Conservation (phyloP, 1,140 invertebrate genomes). For the Stegodyphus mimosarum region DNA sequence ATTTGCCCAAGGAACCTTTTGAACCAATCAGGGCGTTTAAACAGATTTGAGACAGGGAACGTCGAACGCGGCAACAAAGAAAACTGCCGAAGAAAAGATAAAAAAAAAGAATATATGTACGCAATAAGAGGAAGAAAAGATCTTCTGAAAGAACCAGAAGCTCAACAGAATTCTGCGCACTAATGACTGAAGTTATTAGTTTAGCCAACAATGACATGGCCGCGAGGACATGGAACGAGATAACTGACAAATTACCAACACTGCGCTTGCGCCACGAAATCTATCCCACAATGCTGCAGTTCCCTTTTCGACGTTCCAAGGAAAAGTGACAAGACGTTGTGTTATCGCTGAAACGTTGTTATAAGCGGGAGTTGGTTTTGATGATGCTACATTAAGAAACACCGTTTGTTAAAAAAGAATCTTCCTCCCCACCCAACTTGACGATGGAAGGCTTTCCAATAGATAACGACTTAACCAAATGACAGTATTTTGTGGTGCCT, state of each 20-base stretch:
- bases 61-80: constrained; percentile 21
- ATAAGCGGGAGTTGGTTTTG: constrained; percentile 44
- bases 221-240: constrained; percentile 52
- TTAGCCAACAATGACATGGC: constrained; percentile 61
- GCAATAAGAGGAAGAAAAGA: constrained; percentile 41
- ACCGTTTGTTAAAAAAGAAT: constrained; percentile 28
- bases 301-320: constrained; percentile 1
- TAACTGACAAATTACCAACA: constrained; percentile 59
- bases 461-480: constrained; percentile 61
- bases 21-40: constrained; percentile 58
- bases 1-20: constrained; percentile 59
- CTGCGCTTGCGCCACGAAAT: constrained; percentile 47
- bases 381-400: constrained; percentile 55
- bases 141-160: constrained; percentile 20
- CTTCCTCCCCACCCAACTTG: not conserved
- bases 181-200: constrained; percentile 61
- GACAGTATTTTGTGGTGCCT: constrained; percentile 52
- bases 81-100: constrained; percentile 15
- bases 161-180: constrained; percentile 22
- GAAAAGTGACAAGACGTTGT: constrained; percentile 39
- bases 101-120: constrained; percentile 30
- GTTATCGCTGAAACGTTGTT: constrained; percentile 35
- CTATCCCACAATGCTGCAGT: constrained; percentile 31
- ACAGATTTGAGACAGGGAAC: constrained; percentile 51
- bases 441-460: constrained; percentile 38